A percentile compares a stretch with the other conserved stretches of the same genome.
phyloP scores from a whole-genome alignment of 2,797 vertebrate genomes.

The Lophotriccus pileatus region DNA sequence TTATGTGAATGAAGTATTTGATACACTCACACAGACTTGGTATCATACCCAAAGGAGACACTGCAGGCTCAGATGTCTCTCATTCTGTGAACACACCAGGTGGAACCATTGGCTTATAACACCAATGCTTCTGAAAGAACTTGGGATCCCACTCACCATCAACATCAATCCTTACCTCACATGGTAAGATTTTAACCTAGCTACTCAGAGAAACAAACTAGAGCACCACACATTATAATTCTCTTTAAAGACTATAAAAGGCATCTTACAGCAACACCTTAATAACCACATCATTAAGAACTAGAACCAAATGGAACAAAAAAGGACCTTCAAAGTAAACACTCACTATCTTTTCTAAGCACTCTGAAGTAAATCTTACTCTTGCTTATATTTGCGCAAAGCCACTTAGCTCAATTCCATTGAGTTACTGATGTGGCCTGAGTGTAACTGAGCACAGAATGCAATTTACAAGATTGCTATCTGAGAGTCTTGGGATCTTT shows the following conservation, averaged over 20 bases:
- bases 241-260: background rate
- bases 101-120: background rate
- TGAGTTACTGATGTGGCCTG: background rate
- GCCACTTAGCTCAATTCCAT: background rate
- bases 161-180: background rate
- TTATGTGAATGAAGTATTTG: constrained; percentile 42
- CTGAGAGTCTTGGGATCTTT: background rate
- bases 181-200: background rate
- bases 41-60: background rate
- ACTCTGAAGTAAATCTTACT: background rate
- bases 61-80: background rate
- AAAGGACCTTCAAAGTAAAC: background rate
- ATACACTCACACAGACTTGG: background rate
- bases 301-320: background rate
- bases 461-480: background rate
- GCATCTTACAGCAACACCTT: background rate
- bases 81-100: background rate
- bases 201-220: background rate
- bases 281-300: background rate
- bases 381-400: background rate
- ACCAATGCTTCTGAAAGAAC: background rate
- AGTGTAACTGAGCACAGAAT: background rate
- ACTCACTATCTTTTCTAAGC: background rate
- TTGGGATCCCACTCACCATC: background rate
- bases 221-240: background rate